Conservation (phyloP, 1,140 invertebrate genomes). For the Gonatopus flavifemur region DNA sequence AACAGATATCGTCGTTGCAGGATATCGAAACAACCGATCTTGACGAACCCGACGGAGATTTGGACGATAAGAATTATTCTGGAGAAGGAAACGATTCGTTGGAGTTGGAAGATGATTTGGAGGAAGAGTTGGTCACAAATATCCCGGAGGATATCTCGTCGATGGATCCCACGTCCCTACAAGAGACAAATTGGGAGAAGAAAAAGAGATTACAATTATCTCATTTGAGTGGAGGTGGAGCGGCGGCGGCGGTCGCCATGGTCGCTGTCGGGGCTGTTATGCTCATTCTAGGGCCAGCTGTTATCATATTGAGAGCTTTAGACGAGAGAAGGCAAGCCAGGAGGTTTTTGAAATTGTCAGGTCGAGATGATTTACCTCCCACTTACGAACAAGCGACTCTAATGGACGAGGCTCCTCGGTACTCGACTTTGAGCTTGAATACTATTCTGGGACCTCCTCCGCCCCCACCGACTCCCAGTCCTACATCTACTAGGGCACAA, state of each 20-base stretch:
- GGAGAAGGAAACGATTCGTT: too few species aligned
- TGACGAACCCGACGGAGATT: too few species aligned
- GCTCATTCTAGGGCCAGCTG: constrained; percentile 35
- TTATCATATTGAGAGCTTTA: constrained; percentile 32
- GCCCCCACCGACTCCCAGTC: neutral
- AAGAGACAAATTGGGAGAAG: neutral
- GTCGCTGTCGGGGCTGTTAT: constrained; percentile 37
- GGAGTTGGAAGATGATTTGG: too few species aligned
- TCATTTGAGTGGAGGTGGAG: constrained; percentile 24
- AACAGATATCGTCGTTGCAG: too few species aligned
- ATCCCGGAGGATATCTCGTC: too few species aligned
- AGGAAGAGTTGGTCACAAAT: too few species aligned
- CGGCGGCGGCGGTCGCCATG: constrained; percentile 35
- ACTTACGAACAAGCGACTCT: constrained; percentile 40
- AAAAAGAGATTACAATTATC: constrained; percentile 18
- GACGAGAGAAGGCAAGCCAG: constrained; percentile 32
- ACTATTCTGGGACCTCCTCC: constrained; percentile 18
- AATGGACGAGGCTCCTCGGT: constrained; percentile 38
- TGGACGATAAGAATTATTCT: too few species aligned
- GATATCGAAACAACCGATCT: too few species aligned
- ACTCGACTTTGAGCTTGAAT: constrained; percentile 35
- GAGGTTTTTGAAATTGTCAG: constrained; percentile 25
- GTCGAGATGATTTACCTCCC: constrained; percentile 30
- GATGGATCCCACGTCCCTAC: too few species aligned
- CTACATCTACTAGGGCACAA: too few species aligned